Evolutionary conservation across 2,888 invertebrate species (phyloP), one percentile per base, ranked within the genome.

Genomic region (Agrochola litura): DNA sequence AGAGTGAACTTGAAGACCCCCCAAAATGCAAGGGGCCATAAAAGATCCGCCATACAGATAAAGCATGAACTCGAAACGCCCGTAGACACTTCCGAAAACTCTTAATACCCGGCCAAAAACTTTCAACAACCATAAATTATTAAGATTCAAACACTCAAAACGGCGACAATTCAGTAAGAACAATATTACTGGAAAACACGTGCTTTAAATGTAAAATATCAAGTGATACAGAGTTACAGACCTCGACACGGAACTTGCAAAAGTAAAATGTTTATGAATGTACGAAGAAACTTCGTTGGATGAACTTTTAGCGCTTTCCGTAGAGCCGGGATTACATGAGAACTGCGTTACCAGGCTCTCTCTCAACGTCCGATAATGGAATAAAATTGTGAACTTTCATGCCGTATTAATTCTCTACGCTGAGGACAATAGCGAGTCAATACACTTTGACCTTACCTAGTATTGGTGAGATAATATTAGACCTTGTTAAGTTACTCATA

Each of bases 211-310:
- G 91, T 92, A 90, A 93, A 94, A 93, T 93, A 93, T 90, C 92
- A 92, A 90, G 90, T 91, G 92, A 90, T 86, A 69, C 82, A 83
- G 79, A 85, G 92, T 88, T 85, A 70, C 82, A 85, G 77, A 86
- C 88, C 88, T 84, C 91, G 89, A 89, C 88, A 88, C 89, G 85
- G 88, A 82, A 85, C 90, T 91, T 87, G 85, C 64, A 90, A 90
- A 94, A 95, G 94, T 95, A 94, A 93, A 95, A 95, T 95, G 94
- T 95, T 96, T 95, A 95, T 95, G 94, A 95, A 95, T 94, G 94
- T 94, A 93, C 92, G 90, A 92, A 92, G 91, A 92, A 95, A 95
- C 91, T 95, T 91, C 88, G 89, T 83, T 87, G 82, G 84, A 81
- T 46, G 82, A 95, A 95, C 92, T 94, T 95, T 94, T 92, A 93